phyloP scores from a whole-genome alignment of 2,113 vertebrate genomes.

The Pagrus major region DNA sequence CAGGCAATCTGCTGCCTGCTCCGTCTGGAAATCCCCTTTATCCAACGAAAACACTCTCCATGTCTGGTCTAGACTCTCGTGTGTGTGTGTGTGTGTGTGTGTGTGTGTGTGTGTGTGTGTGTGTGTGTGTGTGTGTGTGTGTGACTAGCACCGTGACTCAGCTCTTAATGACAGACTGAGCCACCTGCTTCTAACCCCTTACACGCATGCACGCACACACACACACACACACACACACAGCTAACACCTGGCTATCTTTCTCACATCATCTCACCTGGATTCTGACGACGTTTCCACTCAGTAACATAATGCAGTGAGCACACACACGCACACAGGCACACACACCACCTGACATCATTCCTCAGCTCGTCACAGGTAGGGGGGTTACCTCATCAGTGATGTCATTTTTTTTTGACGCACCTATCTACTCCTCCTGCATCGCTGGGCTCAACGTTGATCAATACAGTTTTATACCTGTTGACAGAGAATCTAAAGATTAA shows the following conservation, averaged over 20 bases:
- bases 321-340: conserved; percentile 19
- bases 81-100: conserved; percentile 37
- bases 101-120: conserved; percentile 38
- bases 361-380: conserved; percentile 42
- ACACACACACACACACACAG: conserved; percentile 19
- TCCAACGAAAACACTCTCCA: conserved; percentile 53
- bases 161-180: conserved; percentile 74
- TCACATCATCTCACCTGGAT: conserved; percentile 46
- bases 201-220: conserved; percentile 29
- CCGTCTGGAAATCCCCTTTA: conserved; percentile 72
- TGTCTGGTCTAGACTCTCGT: conserved; percentile 49
- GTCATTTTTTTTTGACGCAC: conserved; percentile 33
- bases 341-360: conserved; percentile 43
- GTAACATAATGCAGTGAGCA: not conserved
- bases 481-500: not conserved
- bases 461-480: not conserved
- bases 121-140: conserved; percentile 23
- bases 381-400: conserved; percentile 58
- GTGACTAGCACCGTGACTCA: conserved; percentile 67
- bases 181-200: conserved; percentile 65
- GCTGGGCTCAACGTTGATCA: not conserved
- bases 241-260: conserved; percentile 62
- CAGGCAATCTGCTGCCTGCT: conserved; percentile 53
- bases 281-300: conserved; percentile 5
- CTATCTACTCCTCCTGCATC: not conserved